phyloP scores from a whole-genome alignment of 2,888 invertebrate genomes.

The Epsilonema sp. region DNA sequence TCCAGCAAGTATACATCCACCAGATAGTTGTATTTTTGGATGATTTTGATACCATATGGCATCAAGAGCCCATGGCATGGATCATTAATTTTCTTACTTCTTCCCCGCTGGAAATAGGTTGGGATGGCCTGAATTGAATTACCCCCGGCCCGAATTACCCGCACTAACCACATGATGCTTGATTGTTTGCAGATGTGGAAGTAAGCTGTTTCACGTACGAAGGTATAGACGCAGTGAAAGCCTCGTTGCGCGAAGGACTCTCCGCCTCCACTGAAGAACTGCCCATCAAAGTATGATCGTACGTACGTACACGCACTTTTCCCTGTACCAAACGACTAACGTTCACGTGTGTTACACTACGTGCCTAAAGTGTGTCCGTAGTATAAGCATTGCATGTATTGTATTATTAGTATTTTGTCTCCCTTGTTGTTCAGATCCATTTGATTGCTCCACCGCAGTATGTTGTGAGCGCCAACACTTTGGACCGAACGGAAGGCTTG shows the following conservation, averaged over 20 bases:
- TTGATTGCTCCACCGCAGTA: conserved; percentile 93
- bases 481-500: conserved; percentile 80
- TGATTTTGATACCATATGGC: conserved; percentile 67
- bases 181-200: conserved; percentile 45
- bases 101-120: too few species aligned
- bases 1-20: conserved; percentile 1
- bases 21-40: too few species aligned
- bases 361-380: too few species aligned
- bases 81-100: too few species aligned
- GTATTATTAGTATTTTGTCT: too few species aligned
- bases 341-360: too few species aligned
- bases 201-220: conserved; percentile 90
- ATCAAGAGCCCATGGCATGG: conserved; percentile 84
- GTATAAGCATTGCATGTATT: too few species aligned
- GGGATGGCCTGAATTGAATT: too few species aligned
- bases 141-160: too few species aligned
- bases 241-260: conserved; percentile 66
- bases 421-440: conserved; percentile 68
- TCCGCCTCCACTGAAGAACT: conserved; percentile 71
- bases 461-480: conserved; percentile 94
- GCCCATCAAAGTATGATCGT: conserved; percentile 63
- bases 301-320: conserved; percentile 4
- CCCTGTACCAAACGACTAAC: neutral
- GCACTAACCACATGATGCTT: too few species aligned
- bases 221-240: conserved; percentile 92